Evolutionary conservation across 2,888 invertebrate species (phyloP).

Genomic region (Eupeodes luniger): DNA sequence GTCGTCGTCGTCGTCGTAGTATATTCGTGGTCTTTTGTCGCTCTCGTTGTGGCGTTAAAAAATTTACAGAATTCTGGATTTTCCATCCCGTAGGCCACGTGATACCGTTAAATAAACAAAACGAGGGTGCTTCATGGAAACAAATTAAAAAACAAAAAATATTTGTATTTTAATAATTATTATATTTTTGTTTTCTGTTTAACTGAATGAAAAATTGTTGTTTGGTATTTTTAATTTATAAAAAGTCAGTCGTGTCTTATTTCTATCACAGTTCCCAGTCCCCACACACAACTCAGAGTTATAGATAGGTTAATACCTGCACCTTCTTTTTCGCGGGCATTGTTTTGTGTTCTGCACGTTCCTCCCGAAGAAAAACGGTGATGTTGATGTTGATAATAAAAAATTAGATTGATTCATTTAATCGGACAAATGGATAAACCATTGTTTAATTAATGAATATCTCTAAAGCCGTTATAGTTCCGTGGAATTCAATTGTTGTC

Average conservation of each 20-base stretch:
- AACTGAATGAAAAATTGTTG: constrained; percentile 7
- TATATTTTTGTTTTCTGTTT: background rate
- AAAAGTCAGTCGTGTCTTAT: constrained; percentile 18
- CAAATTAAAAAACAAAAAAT: background rate
- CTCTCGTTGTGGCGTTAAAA: background rate
- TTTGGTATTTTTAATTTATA: background rate
- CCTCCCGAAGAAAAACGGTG: background rate
- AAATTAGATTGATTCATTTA: constrained; percentile 19
- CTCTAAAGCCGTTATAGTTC: constrained; percentile 8
- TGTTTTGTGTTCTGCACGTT: background rate
- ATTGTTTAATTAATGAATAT: constrained; percentile 37
- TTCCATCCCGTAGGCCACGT: constrained; percentile 16
- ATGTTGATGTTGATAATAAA: constrained; percentile 18
- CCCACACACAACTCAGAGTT: background rate
- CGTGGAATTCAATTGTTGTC: constrained; percentile 42
- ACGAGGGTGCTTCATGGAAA: background rate
- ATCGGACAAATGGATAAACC: constrained; percentile 35
- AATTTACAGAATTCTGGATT: constrained; percentile 12
- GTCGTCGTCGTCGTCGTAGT: background rate
- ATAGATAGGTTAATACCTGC: background rate
- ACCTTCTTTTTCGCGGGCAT: constrained; percentile 1
- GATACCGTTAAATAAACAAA: background rate
- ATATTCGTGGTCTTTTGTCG: background rate
- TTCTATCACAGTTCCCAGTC: background rate
- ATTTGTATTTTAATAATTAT: background rate